Evolutionary conservation across 2,888 invertebrate species (phyloP), one percentile per base, ranked within the genome.

Genomic region (Lochmaea capreae): DNA sequence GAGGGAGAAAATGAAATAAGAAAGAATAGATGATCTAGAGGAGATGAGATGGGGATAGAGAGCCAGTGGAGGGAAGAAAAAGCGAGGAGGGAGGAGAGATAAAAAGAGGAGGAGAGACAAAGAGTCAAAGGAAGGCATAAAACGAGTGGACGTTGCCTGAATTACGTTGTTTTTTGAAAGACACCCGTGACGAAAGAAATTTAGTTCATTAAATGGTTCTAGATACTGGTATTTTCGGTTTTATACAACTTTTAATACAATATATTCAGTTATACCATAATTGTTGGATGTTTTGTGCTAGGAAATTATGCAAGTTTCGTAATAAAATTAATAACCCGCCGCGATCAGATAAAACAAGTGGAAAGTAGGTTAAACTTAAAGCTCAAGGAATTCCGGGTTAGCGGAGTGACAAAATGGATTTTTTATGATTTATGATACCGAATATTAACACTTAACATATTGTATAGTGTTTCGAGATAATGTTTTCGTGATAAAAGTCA

Each of bases 311-410:
- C 42, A 58, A 58, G 8, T 49, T 58, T 18, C 57, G 22, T 16
- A 42, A 22, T 67, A 22, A 43, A 58, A 67, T 67, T 57, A 57
- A 58, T 58, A 43, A 43, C 58, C 42, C 52, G 12, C 12, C 33
- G 6, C 33, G n/a, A 67, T 67, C 67, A 59, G 67, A 67, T 67
- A 67, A 61, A 67, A 49, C 46, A 10, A 26, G 8, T 43, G 46
- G 49, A 67, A 67, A 67, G 42, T 67, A 67, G 67, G 67, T 67
- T 67, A 67, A 67, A 67, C 59, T 67, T 67, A n/a, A 26, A 46
- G 42, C 59, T 8, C 46, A 67, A 67, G 67, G 59, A 67, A 59
- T 67, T 67, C 67, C 59, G 49, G 67, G 67, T 67, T 67, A 67
- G 46, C 59, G 33, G 33, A 67, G 59, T 67, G 67, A 67, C 67